These are phyloP conservation scores for Brenthis ino DNA, from an alignment of 2,888 invertebrate genomes.

Conservation along the genomic window DNA sequence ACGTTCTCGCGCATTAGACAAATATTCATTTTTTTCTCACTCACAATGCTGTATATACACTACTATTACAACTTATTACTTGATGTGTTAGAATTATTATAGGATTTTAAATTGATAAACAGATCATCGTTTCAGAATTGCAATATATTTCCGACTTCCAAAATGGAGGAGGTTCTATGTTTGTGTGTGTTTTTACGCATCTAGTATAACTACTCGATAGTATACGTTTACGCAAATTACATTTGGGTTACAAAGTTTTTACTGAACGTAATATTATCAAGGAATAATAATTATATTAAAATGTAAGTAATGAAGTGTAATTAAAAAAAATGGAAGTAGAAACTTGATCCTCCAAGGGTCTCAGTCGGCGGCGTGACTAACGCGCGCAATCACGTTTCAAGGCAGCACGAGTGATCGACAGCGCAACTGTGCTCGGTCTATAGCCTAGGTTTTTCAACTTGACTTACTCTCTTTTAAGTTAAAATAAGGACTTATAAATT, in stretches of 20 bases:
- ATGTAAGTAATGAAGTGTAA: background rate
- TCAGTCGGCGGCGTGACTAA: constrained; percentile 58
- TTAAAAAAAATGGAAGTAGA: constrained; percentile 25
- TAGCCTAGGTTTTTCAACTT: constrained; percentile 18
- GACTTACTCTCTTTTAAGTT: background rate
- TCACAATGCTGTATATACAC: too few relatives aligned
- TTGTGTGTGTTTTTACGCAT: too few relatives aligned
- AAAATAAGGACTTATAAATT: background rate
- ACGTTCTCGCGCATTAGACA: constrained; percentile 31
- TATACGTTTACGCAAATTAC: too few relatives aligned
- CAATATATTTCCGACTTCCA: too few relatives aligned
- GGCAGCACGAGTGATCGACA: constrained; percentile 25
- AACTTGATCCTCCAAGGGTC: constrained; percentile 29
- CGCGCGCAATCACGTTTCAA: constrained; percentile 46
- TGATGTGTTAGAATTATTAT: too few relatives aligned
- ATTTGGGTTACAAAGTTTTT: too few relatives aligned
- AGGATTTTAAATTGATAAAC: too few relatives aligned
- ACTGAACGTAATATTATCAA: background rate
- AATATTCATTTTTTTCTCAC: constrained; percentile 19
- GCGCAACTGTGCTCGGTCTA: constrained; percentile 2
- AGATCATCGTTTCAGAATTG: too few relatives aligned
- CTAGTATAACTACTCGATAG: too few relatives aligned
- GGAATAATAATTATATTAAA: background rate
- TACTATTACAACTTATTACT: too few relatives aligned
- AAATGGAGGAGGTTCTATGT: too few relatives aligned